phyloP scores from a whole-genome alignment of 2,113 vertebrate genomes.

The Oncorhynchus tshawytscha region DNA sequence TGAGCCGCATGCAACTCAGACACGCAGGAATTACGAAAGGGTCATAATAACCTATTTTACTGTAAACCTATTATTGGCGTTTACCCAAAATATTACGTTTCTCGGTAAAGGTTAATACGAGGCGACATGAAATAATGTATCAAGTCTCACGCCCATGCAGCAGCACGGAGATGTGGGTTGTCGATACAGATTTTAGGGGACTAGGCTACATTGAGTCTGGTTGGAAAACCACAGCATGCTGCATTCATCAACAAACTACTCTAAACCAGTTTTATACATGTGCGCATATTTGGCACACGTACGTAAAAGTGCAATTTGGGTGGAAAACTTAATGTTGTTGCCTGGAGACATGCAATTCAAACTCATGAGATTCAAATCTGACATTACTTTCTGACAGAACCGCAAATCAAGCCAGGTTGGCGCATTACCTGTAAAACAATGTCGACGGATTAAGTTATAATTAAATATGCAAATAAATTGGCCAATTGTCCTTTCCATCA shows the following conservation, averaged over 20 bases:
- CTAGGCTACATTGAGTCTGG: no score
- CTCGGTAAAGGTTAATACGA: no score
- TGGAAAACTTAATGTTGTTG: not conserved
- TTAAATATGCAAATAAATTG: not conserved
- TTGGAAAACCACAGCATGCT: no score
- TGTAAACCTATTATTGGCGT: no score
- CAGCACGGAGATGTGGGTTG: no score
- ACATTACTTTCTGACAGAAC: not conserved
- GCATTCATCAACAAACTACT: not conserved
- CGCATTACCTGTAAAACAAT: not conserved
- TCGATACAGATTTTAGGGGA: no score
- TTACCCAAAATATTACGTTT: no score
- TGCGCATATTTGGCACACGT: constrained; percentile 17
- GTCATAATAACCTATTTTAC: not conserved
- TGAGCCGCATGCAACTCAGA: not conserved
- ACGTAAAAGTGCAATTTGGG: constrained; percentile 35
- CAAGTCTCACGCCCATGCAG: not conserved
- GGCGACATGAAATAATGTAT: not conserved
- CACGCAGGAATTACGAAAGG: not conserved
- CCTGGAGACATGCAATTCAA: not conserved
- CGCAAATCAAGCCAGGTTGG: not conserved
- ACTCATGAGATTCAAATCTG: not conserved
- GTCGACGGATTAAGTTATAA: not conserved
- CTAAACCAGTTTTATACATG: not conserved
- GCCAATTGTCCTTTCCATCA: not conserved